Evolutionary conservation across 1,140 invertebrate species (phyloP), one percentile per base, ranked within the genome.

Genomic region (Sitophilus oryzae): DNA sequence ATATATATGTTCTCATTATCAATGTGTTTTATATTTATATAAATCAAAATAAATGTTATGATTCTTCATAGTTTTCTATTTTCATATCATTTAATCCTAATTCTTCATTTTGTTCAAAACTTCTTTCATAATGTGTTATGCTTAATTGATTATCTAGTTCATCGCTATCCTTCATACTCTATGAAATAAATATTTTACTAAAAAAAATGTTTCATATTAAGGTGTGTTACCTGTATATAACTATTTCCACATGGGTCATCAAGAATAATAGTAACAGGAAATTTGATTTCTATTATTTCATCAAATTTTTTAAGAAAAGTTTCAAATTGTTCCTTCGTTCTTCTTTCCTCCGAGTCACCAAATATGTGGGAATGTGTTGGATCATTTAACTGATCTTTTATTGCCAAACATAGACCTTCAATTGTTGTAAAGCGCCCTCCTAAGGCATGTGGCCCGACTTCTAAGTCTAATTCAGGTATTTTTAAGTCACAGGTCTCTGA

Each of bases 241-340:
- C 93, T 96, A 73, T 98, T 98, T 10, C 96, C 96, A 30, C 95
- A 90, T 10, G 95, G 93, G 77, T 99, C 96, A 73, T 98, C 91
- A 37, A 99, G 71, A 14, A 97, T 72, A 2, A 99, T 61, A 0
- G 89, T 94, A 34, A 85, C 74, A 3, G 76, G 44, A n/a, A 71
- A 70, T 60, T 82, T 74, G 0, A 85, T 78, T 14, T 80, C 74
- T 14, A 93, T 68, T 6, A 94, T 79, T 45, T 84, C 69, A 47
- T 90, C 79, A 20, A 96, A 74, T 60, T 85, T 79, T 0, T 72
- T 65, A 14, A 88, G 73, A 68, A 96, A 92, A 14, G 71, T 63
- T 30, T 80, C 64, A 65, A 91, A 75, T 57, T 71, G 73, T 14
- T 76, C 66, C 36, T 79, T 74, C 11, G 75, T 72, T 8, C 76